Base-by-base conservation (phyloP, 1,140 invertebrate species). In the Drosophila virilis region DNA sequence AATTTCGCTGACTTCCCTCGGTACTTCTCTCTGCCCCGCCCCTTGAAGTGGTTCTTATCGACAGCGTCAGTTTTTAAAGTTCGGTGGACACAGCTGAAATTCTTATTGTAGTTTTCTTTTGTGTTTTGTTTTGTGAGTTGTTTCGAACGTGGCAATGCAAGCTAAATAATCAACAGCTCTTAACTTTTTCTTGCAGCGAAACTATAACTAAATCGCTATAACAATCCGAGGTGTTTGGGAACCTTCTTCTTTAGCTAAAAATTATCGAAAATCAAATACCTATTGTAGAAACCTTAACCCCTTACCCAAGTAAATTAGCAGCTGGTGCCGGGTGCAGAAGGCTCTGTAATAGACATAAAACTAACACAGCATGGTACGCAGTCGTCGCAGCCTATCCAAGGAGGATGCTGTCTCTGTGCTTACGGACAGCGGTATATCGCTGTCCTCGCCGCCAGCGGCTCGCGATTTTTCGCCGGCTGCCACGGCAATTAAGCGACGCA, bases 341-440 rank as follows among this genome's bases (percentile, higher is more conserved):
- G 48, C 40, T 71, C 33, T 61, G 35, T 40, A 46, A 37, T 42
- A 80, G 48, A 55, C 42, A 61, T 70, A 46, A 69, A 17, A 70
- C 40, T 59, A 70, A 74, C 32, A 42, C 42, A 66, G 51, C 70
- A 91, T 91, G 90, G 90, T 90, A 74, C 90, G 86, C 51, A 90
- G 90, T 50, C 86, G 90, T 48, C 90, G 90, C 46, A 91, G 81
- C 55, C 50, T 91, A 38, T 92, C 91, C 48, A 91, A 92, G 57
- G 91, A 92, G 59, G 90, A 92, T 90, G 88, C 69, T 9, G 66
- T 62, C 8, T 89, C 84, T 4, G 22, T 91, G 59, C 78, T 88
- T 28, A 75, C 79, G 5, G 91, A 92, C 50, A 92, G 91, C 50
- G 91, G 91, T 5, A 86, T 92, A n/a, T 92, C 91, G 28, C 54